Conservation (phyloP, 2,113 vertebrate genomes). For the Spizaetus ornatus region DNA sequence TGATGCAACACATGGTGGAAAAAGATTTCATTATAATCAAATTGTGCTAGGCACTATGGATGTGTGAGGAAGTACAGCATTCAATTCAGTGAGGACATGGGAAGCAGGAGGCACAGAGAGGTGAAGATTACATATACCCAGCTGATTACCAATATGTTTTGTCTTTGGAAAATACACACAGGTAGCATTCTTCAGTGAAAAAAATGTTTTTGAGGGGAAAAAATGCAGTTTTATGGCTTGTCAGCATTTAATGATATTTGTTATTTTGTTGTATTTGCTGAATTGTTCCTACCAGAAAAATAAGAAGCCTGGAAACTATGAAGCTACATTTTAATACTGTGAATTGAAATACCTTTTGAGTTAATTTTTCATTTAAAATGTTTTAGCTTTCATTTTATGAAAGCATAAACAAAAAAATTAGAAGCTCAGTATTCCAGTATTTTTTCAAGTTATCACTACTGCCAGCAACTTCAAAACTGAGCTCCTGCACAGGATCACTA, state of each 20-base stretch:
- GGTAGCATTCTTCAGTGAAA: not conserved
- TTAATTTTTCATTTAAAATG: not conserved
- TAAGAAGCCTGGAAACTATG: not conserved
- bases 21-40: not conserved
- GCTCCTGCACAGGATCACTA: not conserved
- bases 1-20: not conserved
- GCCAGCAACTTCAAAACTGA: not conserved
- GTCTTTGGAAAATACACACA: not conserved
- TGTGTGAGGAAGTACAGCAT: not conserved
- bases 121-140: not conserved
- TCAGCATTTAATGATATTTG: not conserved
- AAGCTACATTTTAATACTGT: not conserved
- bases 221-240: not conserved
- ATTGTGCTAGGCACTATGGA: not conserved
- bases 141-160: not conserved
- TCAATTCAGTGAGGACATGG: not conserved
- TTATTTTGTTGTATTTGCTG: not conserved
- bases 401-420: not conserved
- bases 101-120: not conserved
- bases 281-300: not conserved
- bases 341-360: not conserved
- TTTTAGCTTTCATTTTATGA: not conserved
- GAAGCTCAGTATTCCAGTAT: not conserved
- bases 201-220: not conserved
- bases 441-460: not conserved